Conservation (phyloP, 2,113 vertebrate genomes). For the Dolichotis patagonum region DNA sequence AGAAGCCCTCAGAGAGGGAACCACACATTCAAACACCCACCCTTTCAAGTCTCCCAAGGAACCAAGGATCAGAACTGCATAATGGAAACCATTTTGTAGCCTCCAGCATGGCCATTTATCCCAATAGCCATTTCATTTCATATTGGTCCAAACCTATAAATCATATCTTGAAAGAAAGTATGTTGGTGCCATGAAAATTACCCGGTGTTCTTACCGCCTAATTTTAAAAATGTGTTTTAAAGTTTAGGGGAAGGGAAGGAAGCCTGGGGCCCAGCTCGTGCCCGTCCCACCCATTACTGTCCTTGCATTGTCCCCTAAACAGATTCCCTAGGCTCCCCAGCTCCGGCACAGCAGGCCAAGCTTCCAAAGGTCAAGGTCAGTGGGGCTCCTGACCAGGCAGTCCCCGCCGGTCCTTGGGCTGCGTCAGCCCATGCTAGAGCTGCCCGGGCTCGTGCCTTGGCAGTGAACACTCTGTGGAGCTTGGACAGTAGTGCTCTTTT, state of each 20-base stretch:
- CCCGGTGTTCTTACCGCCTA: constrained; percentile 77
- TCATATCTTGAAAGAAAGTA: constrained; percentile 81
- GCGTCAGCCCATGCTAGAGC: background rate
- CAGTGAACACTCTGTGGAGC: fast-evolving
- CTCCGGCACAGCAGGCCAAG: background rate
- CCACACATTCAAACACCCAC: background rate
- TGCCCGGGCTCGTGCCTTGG: fast-evolving
- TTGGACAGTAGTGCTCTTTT: background rate
- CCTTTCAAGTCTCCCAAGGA: constrained; percentile 55
- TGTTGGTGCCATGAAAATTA: constrained; percentile 76
- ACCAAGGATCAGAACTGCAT: constrained; percentile 60
- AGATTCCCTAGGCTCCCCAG: background rate
- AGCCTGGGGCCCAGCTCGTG: background rate
- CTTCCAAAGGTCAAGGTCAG: background rate
- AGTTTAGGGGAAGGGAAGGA: constrained; percentile 65
- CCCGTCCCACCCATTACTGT: background rate
- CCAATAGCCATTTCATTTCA: constrained; percentile 77
- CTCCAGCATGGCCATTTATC: constrained; percentile 70
- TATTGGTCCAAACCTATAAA: constrained; percentile 78
- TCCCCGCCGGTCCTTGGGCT: background rate
- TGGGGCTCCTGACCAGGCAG: background rate
- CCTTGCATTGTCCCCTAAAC: background rate
- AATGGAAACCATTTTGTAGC: constrained; percentile 77
- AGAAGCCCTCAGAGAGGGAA: background rate
- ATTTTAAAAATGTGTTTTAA: constrained; percentile 80